Evolutionary conservation across 2,113 vertebrate genomes (phyloP), one percentile per base, ranked within the genome.

Genomic region (Indicator maculatus): DNA sequence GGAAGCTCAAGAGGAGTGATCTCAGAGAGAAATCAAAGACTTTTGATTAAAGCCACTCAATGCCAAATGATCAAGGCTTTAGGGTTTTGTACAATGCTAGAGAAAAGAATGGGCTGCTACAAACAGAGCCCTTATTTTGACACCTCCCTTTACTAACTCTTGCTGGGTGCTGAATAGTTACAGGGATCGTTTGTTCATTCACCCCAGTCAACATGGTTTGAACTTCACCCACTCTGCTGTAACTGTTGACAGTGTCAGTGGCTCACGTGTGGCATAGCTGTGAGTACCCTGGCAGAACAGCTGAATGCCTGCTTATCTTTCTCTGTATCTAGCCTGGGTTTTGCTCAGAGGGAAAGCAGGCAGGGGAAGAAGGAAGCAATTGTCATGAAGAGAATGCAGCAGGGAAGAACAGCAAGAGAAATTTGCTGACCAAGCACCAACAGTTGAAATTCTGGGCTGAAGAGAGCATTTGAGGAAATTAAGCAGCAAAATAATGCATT

Each of bases 341-440:
- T 45, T 77, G 95, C 95, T 96, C 89, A 96, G 87, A 89, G 86
- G 61, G 4, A n/a, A 70, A 95, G 92, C 75, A 94, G 96, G 92
- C 93, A 82, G 39, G 72, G 61, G 20, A 39, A 90, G 71, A 86
- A 89, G 92, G 94, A 94, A 85, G 53, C 0, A 1, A 78, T 84
- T 76, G 61, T 79, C 74, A 14, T 15, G 23, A 60, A 75, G 71
- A 67, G 69, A 89, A 74, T 79, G 36, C 64, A 85, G 89, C 24
- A 67, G 84, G 74, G 94, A 86, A 93, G 69, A 90, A 58, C 31
- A 82, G 78, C 58, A 20, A 81, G 78, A 88, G 78, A 89, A 84
- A 86, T 95, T 31, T 81, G 81, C 87, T 95, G 94, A 92, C 59
- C 75, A 78, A 86, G 73, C 77, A 69, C 21, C 15, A 60, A 71